These are phyloP conservation scores for Sphaerodactylus townsendi DNA, from an alignment of 2,113 vertebrate genomes.

Conservation along the genomic window DNA sequence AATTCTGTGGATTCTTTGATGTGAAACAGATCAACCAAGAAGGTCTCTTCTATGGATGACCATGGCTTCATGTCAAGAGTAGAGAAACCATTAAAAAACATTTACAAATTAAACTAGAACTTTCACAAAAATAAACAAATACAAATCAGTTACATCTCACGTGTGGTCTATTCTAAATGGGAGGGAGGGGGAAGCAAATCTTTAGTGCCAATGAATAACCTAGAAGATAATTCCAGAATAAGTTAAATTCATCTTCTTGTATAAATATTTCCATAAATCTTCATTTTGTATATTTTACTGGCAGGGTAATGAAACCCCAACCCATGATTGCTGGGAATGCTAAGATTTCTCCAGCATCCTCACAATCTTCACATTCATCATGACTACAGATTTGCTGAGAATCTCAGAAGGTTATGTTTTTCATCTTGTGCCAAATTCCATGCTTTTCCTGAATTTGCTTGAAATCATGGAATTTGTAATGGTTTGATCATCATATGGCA, in stretches of 20 bases:
- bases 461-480: background rate
- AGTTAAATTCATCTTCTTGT: background rate
- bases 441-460: background rate
- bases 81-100: too few species aligned
- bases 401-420: background rate
- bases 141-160: too few species aligned
- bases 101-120: too few species aligned
- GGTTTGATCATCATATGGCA: background rate
- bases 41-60: too few species aligned
- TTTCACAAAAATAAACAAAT: too few species aligned
- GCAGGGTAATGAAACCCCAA: background rate
- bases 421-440: too few species aligned
- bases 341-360: background rate
- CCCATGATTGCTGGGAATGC: background rate
- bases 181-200: background rate
- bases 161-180: background rate
- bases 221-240: background rate
- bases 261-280: background rate
- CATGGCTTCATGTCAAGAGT: too few species aligned
- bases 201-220: background rate
- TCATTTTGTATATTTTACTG: background rate
- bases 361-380: too few species aligned
- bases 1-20: background rate
- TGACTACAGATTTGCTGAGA: background rate
- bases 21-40: rapidly evolving